Evolutionary conservation across 2,888 invertebrate species (phyloP), one percentile per base, ranked within the genome.

Genomic region (Drosophila mimetica): DNA sequence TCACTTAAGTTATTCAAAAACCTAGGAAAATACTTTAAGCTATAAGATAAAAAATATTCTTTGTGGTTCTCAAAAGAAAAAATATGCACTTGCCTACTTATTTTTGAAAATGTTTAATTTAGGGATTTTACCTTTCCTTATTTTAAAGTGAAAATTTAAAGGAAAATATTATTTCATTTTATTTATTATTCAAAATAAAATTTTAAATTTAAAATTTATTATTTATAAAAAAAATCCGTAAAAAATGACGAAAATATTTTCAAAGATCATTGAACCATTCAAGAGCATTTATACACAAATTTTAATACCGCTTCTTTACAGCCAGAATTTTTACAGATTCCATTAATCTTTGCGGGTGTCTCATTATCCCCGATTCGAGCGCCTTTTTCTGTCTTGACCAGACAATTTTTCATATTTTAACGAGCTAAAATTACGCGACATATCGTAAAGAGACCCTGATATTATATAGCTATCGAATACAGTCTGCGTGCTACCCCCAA

Each of bases 401-500:
- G 50, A 42, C 52, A 36, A 71, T 71, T 71, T 55, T 71, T 71
- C 71, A 71, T 72, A 48, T 70, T 71, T 82, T 66, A 80, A 85
- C 67, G 65, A 85, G 70, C 69, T 48, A 64, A 50, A 76, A 71
- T 72, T 79, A 53, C 70, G 61, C 61, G 42, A 65, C 50, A 50
- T 58, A 58, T 59, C 72, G 71, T 66, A 84, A 79, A 54, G 42
- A 46, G 71, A 86, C 83, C 80, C 79, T 82, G 83, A 85, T 85
- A 54, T 69, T 71, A 69, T 74, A 78, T 64, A 72, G 51, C 50
- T 50, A 60, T 55, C 8, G 36, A 51, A 41, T 41, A 50, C 30
- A 28, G 22, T 20, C 14, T 18, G 34, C 41, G 16, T 57, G 14
- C 28, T 20, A 25, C 46, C 44, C 18, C 30, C 48, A 53, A 53